Conservation (phyloP, 2,888 invertebrate genomes). For the Drosophila melanosoma region DNA sequence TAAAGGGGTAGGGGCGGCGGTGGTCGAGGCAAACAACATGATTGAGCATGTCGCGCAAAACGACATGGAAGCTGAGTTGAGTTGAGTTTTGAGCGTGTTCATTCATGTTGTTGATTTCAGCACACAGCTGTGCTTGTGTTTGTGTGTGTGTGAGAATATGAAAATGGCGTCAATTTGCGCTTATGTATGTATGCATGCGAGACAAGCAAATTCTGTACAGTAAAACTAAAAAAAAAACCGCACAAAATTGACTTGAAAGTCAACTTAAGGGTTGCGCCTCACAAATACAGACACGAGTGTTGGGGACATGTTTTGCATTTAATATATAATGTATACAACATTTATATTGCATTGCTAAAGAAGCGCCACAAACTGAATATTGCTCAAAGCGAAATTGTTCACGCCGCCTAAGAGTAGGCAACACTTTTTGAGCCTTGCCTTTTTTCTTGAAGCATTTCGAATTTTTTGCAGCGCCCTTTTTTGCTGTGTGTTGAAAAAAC, state of each 20-base stretch:
- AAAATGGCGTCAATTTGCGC: slow-evolving; percentile 75
- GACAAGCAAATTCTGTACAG: slow-evolving; percentile 34
- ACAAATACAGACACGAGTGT: slow-evolving; percentile 10
- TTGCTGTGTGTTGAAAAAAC: slow-evolving; percentile 18
- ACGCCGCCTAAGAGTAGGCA: slow-evolving; percentile 65
- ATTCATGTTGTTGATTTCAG: slow-evolving; percentile 70
- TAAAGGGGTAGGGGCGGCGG: background rate
- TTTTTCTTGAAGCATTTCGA: background rate
- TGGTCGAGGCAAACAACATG: slow-evolving; percentile 34
- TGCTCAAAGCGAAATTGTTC: slow-evolving; percentile 19
- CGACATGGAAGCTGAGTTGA: slow-evolving; percentile 75
- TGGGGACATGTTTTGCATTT: slow-evolving; percentile 26
- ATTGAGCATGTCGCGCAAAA: slow-evolving; percentile 73
- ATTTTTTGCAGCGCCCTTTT: background rate
- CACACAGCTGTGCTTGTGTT: slow-evolving; percentile 17
- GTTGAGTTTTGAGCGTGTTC: slow-evolving; percentile 48
- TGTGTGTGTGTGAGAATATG: slow-evolving; percentile 57
- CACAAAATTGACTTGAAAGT: slow-evolving; percentile 59
- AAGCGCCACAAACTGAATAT: slow-evolving; percentile 14
- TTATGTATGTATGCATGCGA: background rate
- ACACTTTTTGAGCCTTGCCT: slow-evolving; percentile 11
- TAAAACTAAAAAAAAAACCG: slow-evolving; percentile 33
- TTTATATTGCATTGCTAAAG: slow-evolving; percentile 51
- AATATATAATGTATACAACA: slow-evolving; percentile 47
- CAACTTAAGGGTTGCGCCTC: slow-evolving; percentile 53